Conservation (phyloP, 2,113 vertebrate genomes). For the Procavia capensis region DNA sequence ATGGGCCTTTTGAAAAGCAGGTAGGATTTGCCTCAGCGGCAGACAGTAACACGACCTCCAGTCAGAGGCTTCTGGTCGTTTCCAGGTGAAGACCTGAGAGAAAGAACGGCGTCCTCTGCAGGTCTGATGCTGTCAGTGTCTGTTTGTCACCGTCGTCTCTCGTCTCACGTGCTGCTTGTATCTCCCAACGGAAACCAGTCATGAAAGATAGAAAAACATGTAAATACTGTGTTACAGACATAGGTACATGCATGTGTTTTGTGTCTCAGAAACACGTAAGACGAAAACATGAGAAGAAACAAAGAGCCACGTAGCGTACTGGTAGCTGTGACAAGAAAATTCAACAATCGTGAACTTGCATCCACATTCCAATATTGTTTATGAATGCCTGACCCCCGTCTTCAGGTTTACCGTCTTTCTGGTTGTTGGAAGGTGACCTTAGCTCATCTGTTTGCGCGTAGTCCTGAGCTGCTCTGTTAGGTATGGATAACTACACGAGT, state of each 20-base stretch:
- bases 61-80: not conserved
- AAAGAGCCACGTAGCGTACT: not conserved
- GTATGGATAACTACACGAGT: rapidly evolving
- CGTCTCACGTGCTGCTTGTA: not conserved
- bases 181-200: not conserved
- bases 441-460: rapidly evolving
- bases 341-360: no score
- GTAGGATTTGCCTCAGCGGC: no score
- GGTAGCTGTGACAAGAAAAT: not conserved
- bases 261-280: not conserved
- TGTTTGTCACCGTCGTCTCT: not conserved
- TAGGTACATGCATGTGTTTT: not conserved
- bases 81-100: slow-evolving; percentile 10
- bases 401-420: rapidly evolving
- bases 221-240: not conserved
- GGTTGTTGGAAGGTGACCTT: not conserved
- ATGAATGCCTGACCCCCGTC: rapidly evolving
- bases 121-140: not conserved
- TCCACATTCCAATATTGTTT: rapidly evolving
- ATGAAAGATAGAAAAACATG: not conserved
- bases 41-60: not conserved
- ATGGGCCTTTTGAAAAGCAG: not conserved
- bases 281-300: not conserved
- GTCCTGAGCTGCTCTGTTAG: not conserved
- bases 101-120: not conserved